Evolutionary conservation across 2,113 vertebrate species (phyloP), one percentile per base, ranked within the genome.

Genomic region (Cyanistes caeruleus): DNA sequence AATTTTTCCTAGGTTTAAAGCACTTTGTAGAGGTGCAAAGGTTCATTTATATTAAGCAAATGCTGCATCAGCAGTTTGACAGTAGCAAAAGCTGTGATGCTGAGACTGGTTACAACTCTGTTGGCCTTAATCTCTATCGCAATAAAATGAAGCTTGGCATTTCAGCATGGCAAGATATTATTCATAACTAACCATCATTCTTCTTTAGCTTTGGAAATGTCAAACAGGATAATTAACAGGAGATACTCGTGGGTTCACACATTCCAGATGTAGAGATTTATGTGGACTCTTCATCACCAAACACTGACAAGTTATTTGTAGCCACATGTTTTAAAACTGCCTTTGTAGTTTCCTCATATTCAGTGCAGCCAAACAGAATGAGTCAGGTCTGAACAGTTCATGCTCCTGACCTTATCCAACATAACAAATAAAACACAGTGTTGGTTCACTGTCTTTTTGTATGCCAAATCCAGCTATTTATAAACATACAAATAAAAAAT

Each of bases 21-120:
- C 70, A 81, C 89, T 97, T 97, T 74, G 84, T 90, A 92, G 94
- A 95, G 87, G 96, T 94, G 48, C 60, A 92, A 88, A 89, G 91
- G 97, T 97, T 92, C 87, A 92, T 96, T 97, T 97, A 63, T 94
- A 96, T 94, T 95, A 95, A 67, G 89, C 86, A 96, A 97, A 93
- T 90, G 96, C 96, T 97, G 88, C 58, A 75, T 97, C 96, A 97
- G 97, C 97, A 97, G 86, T 92, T 85, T 79, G 72, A 96, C 58
- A 62, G 72, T 68, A 88, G 78, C 73, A 95, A 92, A 97, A 93
- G 95, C 90, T 79, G 68, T 59, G 31, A 73, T 46, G 63, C 60
- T 72, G 59, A 90, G 83, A 77, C 85, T 31, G 74, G 59, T 48
- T 73, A 63, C 13, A 2, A 27, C 51, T 91, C 84, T 21, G 22